phyloP scores from a whole-genome alignment of 2,888 invertebrate species.

The Campopleginae sp. region DNA sequence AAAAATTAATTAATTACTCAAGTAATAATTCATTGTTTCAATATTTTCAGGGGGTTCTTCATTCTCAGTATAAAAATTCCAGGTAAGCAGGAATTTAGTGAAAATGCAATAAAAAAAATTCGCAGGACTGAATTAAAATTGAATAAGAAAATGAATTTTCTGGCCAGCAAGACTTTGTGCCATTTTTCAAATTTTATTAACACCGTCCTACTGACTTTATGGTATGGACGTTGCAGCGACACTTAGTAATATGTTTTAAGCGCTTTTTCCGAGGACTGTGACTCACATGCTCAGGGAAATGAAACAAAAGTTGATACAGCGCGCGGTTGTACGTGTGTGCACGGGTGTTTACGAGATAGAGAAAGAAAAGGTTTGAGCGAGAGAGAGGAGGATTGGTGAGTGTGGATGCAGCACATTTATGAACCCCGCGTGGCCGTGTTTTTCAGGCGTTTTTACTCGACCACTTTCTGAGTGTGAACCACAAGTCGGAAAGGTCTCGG shows the following conservation, averaged over 20 bases:
- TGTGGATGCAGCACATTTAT: slow-evolving; percentile 73
- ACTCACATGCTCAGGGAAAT: slow-evolving; percentile 21
- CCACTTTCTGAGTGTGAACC: slow-evolving; percentile 69
- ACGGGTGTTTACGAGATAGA: background rate
- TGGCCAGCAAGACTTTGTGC: background rate
- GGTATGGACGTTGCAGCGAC: slow-evolving; percentile 10
- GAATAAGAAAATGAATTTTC: background rate
- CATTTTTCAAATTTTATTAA: slow-evolving; percentile 14
- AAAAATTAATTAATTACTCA: background rate
- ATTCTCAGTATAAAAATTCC: background rate
- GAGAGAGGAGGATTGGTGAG: slow-evolving; percentile 7
- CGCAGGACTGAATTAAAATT: background rate
- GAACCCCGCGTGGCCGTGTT: slow-evolving; percentile 76
- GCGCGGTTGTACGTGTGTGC: background rate
- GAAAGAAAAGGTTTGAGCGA: background rate
- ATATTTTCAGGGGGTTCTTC: background rate
- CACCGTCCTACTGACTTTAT: background rate
- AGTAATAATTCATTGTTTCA: background rate
- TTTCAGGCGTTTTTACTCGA: slow-evolving; percentile 76
- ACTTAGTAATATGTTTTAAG: slow-evolving; percentile 66
- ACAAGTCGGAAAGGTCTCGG: slow-evolving; percentile 31
- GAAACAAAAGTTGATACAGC: slow-evolving; percentile 53
- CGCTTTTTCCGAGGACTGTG: slow-evolving; percentile 68
- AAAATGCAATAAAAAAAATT: background rate
- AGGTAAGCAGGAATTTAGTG: background rate